Percentiles rank a stretch among this genome's conserved stretches.
These are phyloP conservation scores for Drosophila barbarae DNA, from an alignment of 2,888 invertebrate species.

Conservation along the genomic window DNA sequence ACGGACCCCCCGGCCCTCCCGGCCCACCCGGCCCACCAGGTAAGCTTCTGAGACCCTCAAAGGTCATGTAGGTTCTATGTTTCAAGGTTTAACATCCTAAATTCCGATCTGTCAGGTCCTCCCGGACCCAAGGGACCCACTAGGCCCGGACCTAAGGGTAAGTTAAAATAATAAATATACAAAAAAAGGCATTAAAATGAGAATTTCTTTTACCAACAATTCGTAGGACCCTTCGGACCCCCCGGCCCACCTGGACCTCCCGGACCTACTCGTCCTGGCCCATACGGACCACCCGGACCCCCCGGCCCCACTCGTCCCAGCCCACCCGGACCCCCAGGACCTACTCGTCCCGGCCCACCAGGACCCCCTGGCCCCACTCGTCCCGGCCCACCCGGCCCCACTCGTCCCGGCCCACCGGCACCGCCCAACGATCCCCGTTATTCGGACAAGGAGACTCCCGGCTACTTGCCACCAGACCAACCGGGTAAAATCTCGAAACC, in stretches of 20 bases:
- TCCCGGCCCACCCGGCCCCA: conserved; percentile 47
- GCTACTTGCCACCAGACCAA: conserved; percentile 80
- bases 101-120: conserved; percentile 44
- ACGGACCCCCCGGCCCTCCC: conserved; percentile 71
- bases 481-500: conserved; percentile 80
- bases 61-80: not conserved
- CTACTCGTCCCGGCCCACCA: conserved; percentile 38
- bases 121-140: conserved; percentile 63
- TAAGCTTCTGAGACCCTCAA: conserved; percentile 22
- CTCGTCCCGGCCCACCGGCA: conserved; percentile 48
- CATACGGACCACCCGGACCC: conserved; percentile 72
- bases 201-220: not conserved
- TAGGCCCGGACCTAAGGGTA: conserved; percentile 59
- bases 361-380: conserved; percentile 37
- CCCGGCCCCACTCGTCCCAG: conserved; percentile 60
- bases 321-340: conserved; percentile 39
- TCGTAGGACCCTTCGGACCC: conserved; percentile 47
- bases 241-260: conserved; percentile 73
- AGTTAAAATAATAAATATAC: not conserved
- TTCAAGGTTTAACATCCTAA: not conserved
- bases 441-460: conserved; percentile 73
- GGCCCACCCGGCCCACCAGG: conserved; percentile 75
- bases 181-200: too few species aligned
- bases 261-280: conserved; percentile 64
- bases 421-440: conserved; percentile 68